Conservation (phyloP, 1,140 invertebrate species). For the Ganaspis sp. region DNA sequence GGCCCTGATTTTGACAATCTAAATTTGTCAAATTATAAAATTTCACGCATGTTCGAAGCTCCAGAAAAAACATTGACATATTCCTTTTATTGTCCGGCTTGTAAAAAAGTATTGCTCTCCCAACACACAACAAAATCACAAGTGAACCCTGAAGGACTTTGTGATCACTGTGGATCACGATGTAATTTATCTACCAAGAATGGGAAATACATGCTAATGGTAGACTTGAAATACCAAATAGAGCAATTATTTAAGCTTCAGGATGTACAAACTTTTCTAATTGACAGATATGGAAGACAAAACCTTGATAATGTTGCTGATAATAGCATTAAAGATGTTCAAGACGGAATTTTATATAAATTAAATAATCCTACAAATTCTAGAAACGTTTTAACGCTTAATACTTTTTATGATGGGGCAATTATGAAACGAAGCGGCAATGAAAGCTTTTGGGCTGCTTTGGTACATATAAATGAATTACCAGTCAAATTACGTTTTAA, state of each 20-base stretch:
- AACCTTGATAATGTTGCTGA: background rate
- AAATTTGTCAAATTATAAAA: background rate
- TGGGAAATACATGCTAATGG: background rate
- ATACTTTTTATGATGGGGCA: background rate
- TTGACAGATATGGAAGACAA: background rate
- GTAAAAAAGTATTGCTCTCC: background rate
- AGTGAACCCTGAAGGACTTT: background rate
- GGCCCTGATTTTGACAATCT: background rate
- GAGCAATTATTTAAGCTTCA: background rate
- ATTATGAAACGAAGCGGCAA: background rate
- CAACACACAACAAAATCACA: background rate
- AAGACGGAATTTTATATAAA: background rate
- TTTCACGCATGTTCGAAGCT: background rate
- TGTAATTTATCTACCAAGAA: background rate
- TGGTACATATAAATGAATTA: background rate
- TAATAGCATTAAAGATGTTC: background rate
- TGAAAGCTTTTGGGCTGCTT: background rate
- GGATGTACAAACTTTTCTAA: background rate
- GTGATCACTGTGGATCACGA: background rate
- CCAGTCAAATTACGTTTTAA: background rate
- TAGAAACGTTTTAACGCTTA: background rate
- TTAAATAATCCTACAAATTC: background rate
- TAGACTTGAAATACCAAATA: background rate
- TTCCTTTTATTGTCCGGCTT: background rate
- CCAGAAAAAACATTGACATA: background rate